Evolutionary conservation across 2,888 invertebrate species (phyloP).

Genomic region (Calliscelio sp.): DNA sequence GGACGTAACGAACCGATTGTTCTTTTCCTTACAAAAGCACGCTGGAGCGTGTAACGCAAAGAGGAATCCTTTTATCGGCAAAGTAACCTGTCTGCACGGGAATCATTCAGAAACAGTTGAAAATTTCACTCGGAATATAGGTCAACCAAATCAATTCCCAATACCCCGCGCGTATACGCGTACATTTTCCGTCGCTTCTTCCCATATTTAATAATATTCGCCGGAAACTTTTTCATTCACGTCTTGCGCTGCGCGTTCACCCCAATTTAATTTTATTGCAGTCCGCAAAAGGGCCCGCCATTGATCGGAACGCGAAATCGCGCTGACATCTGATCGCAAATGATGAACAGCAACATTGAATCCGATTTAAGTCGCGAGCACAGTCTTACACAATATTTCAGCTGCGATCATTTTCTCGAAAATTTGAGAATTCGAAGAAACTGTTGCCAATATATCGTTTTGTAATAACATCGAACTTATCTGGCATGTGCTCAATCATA

Average conservation of each 20-base stretch:
- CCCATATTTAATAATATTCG: slow-evolving; percentile 52
- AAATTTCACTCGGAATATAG: slow-evolving; percentile 52
- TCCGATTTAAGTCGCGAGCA: too few species aligned
- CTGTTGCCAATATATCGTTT: too few species aligned
- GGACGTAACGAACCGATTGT: slow-evolving; percentile 76
- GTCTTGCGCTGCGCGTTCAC: slow-evolving; percentile 15
- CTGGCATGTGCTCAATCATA: too few species aligned
- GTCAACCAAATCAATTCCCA: slow-evolving; percentile 64
- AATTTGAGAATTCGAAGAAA: too few species aligned
- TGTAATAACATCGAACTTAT: too few species aligned
- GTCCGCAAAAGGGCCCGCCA: slow-evolving; percentile 33
- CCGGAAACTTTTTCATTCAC: slow-evolving; percentile 39
- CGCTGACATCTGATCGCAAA: not conserved
- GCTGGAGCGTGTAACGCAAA: slow-evolving; percentile 60
- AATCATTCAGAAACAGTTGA: slow-evolving; percentile 56
- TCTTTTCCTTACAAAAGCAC: slow-evolving; percentile 66
- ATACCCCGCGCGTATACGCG: slow-evolving; percentile 22
- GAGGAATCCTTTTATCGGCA: slow-evolving; percentile 62
- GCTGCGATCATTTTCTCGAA: too few species aligned
- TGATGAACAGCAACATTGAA: slow-evolving; percentile 13
- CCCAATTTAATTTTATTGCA: slow-evolving; percentile 49
- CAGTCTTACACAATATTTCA: too few species aligned
- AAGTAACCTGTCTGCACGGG: slow-evolving; percentile 66
- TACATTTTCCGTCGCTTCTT: not conserved
- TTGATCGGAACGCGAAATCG: slow-evolving; percentile 42